A percentile compares a stretch with the other conserved stretches of the same genome.
phyloP scores from a whole-genome alignment of 2,888 invertebrate genomes.

The Adela reaumurella region DNA sequence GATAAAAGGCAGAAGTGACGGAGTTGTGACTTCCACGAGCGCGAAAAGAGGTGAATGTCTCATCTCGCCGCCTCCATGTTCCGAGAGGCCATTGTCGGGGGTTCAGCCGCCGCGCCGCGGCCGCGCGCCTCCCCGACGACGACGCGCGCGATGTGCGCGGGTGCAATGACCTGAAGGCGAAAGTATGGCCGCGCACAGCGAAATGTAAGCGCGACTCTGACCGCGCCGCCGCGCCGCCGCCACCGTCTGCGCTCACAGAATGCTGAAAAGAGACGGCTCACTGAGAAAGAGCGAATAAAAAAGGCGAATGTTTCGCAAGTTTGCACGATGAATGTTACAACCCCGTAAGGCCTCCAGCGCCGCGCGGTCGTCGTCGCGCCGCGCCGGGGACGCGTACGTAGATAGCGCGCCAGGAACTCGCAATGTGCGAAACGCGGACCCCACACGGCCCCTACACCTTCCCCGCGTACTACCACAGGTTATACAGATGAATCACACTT shows the following conservation, averaged over 20 bases:
- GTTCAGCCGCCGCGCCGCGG: slow-evolving; percentile 34
- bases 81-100: slow-evolving; percentile 16
- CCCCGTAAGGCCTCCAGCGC: not conserved
- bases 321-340: not conserved
- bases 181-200: not conserved
- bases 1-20: no score
- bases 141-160: slow-evolving; percentile 9
- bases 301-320: not conserved
- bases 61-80: no score
- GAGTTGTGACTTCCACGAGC: no score
- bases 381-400: not conserved
- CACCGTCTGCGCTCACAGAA: not conserved
- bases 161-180: not conserved
- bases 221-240: no score
- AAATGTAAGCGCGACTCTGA: not conserved
- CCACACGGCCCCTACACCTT: no score
- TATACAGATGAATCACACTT: no score
- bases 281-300: not conserved
- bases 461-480: no score
- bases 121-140: slow-evolving; percentile 45
- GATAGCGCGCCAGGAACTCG: not conserved
- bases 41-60: no score
- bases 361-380: not conserved
- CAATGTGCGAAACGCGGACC: not conserved
- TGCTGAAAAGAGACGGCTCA: not conserved